Base-by-base conservation (phyloP, 2,888 invertebrate genomes). In the Frankliniella fusca region DNA sequence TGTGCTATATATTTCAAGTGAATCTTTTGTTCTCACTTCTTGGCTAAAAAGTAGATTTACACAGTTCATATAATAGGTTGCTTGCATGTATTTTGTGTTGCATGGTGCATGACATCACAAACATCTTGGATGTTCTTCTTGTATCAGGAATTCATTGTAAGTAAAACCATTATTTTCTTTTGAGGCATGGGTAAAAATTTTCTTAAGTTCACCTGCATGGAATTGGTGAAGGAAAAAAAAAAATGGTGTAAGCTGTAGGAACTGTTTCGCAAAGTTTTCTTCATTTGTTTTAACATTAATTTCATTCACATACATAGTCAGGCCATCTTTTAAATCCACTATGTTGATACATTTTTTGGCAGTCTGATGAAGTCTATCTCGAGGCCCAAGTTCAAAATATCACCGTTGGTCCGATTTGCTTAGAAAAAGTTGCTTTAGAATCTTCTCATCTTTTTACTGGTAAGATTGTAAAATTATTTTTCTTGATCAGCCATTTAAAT, bases 371-470 rank as follows among this genome's bases (percentile, higher is more conserved):
- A 87, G 92, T 93, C 27, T 93, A 92, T 86, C 87, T 94, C 84
- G 93, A 94, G 87, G 93, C 93, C 20, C 92, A 94, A 89, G 93
- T 95, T 70, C 97, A 98, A 90, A 99, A 99, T 88, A 95, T 97
- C 82, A 99, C 98, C 11, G 92, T 94, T 18, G 94, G 95, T 0
- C 94, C 97, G 1, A 97, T 99, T 86, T 96, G 95, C 86, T 91
- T 99, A 85, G 98, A 99, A 88, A 96, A 96, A 88, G 97, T 99
- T 8, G 93, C 94, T 48, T 89, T 99, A 84, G 98, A 99, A 88
- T 96, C 98, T 49, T 96, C 98, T 0, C 93, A 94, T 85, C 92
- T 95, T 85, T 99, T 98, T 88, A 92, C 92, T 84, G 93, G 92
- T 92, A 88, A 86, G 84, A 84, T 79, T 61, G 20, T 61, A n/a